Evolutionary conservation across 2,888 invertebrate genomes (phyloP).

Genomic region (Drosophila ezoana): DNA sequence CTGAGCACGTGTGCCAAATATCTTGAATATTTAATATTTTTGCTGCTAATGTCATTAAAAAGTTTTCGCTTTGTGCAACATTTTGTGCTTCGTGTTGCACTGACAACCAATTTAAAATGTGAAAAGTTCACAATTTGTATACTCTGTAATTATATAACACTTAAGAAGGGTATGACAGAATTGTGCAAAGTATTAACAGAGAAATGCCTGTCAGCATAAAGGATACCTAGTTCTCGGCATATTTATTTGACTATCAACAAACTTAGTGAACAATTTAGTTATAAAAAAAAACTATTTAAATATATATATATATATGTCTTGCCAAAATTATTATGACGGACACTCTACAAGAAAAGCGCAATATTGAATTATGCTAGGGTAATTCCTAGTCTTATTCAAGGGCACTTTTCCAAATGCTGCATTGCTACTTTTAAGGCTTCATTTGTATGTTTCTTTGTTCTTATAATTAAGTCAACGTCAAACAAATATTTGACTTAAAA

Average conservation of each 20-base stretch:
- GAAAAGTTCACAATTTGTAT: constrained; percentile 57
- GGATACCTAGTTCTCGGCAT: too few species aligned
- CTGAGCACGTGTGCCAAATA: constrained; percentile 31
- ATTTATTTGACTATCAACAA: too few species aligned
- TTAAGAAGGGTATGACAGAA: not conserved
- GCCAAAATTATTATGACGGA: too few species aligned
- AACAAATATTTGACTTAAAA: not conserved
- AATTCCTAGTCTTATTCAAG: too few species aligned
- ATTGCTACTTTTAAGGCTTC: not conserved
- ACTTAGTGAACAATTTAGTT: too few species aligned
- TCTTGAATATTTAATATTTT: constrained; percentile 60
- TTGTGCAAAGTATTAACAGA: not conserved
- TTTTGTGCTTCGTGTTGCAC: constrained; percentile 40
- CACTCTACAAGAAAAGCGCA: too few species aligned
- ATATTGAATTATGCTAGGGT: too few species aligned
- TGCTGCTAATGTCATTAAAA: constrained; percentile 72
- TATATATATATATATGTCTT: too few species aligned
- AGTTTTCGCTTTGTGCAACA: constrained; percentile 66
- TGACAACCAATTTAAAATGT: constrained; percentile 63
- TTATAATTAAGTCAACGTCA: not conserved
- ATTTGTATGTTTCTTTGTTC: not conserved
- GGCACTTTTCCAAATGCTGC: not conserved
- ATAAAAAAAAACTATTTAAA: too few species aligned
- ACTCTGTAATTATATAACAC: not conserved
- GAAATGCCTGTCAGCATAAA: too few species aligned